These are phyloP conservation scores for Ramphastos sulfuratus DNA, from an alignment of 2,113 vertebrate genomes.

Conservation along the genomic window DNA sequence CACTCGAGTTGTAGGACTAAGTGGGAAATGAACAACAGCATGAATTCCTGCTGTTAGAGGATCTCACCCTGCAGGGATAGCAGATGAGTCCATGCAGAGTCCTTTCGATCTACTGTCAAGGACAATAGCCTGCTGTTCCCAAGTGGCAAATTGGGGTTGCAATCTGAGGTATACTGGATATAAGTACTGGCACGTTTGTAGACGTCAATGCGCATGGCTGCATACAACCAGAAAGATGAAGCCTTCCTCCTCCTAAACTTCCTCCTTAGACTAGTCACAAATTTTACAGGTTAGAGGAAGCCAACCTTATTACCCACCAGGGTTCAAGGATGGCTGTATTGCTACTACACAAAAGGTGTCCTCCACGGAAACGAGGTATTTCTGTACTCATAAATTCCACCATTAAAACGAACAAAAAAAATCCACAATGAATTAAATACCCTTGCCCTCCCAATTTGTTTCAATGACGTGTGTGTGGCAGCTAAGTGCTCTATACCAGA, in stretches of 20 bases:
- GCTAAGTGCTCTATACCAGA: neutral
- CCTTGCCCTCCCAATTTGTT: neutral
- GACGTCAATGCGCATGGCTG: neutral
- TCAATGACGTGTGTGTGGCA: neutral
- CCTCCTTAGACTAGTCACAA: neutral
- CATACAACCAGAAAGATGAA: fast-evolving
- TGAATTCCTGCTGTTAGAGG: neutral
- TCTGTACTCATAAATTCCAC: neutral
- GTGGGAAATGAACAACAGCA: neutral
- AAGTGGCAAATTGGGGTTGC: neutral
- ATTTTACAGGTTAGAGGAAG: neutral
- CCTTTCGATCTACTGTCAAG: neutral
- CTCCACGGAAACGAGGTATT: neutral
- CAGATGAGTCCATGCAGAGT: neutral
- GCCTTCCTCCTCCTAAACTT: neutral
- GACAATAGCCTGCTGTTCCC: neutral
- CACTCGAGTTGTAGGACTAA: neutral
- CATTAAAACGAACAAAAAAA: neutral
- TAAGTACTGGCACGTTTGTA: fast-evolving
- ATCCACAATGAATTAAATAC: neutral
- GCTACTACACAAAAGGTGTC: neutral
- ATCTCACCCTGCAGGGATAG: neutral
- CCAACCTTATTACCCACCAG: neutral
- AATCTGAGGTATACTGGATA: no score
- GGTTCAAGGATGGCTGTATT: neutral